Evolutionary conservation across 1,140 invertebrate genomes (phyloP), one percentile per base, ranked within the genome.

Genomic region (Diorhabda sublineata): DNA sequence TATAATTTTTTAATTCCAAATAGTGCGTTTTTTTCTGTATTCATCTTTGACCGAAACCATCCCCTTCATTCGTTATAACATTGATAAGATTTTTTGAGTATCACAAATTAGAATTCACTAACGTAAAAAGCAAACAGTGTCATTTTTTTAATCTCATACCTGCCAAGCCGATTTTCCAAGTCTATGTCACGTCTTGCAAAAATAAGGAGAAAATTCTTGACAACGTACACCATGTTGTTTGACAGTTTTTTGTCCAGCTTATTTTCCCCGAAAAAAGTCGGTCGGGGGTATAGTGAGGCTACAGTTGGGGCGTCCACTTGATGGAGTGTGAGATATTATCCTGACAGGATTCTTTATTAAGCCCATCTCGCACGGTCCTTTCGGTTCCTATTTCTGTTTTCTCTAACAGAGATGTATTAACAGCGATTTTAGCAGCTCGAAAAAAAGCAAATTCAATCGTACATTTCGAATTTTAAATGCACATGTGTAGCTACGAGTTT

Each of bases 341-440:
- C 68, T 72, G 71, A 72, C 71, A 72, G 71, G 61, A 69, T 72
- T 69, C 71, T 72, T 72, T 72, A 72, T 72, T 72, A 72, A 70
- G 65, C 67, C 67, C 59, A 68, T 71, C 66, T 64, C 66, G 70
- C 70, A 68, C 64, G 70, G 63, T 71, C 62, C 11, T 59, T 62
- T 68, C 70, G 62, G 41, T 68, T 61, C 70, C 47, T 62, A 65
- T 58, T 65, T 65, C 52, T 9, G 64, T 65, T 65, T 42, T n/a
- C 26, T 26, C 26, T 26, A 26, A 26, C 26, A 26, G 26, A 26
- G 26, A 26, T 26, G 26, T 26, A 26, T 26, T 26, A 26, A 26
- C 26, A 26, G 26, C 26, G 26, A 26, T 26, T 26, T 26, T 1
- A 26, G 26, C 26, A 26, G 26, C 26, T 26, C 26, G 26, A 26